Evolutionary conservation across 92 coral and sea anemone species (phyloP), one percentile per base, ranked within the genome.

Genomic region (Phenganax marumi): DNA sequence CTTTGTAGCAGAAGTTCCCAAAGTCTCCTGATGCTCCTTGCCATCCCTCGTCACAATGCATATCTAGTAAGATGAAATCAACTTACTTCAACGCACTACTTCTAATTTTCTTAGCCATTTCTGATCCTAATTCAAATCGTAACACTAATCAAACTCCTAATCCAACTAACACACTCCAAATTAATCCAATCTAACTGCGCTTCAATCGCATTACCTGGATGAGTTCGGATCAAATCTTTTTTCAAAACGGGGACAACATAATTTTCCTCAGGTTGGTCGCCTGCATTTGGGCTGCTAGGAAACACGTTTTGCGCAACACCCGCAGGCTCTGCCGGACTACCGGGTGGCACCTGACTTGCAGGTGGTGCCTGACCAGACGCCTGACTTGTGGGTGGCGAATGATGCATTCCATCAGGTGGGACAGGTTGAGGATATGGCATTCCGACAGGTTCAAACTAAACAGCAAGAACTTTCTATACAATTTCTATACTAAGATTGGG

Each of bases 41-140:
- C 98, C 98, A 95, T 62, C 98, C 98, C 65, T 85, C 88, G 8
- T 94, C 97, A 55, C 98, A 95, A 83, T 95, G 79, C 77, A 95
- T 91, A 75, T 95, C 98, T 95, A 64, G 18, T 64, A 54, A 47
- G 8, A 57, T 8, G 6, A 56, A 50, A 52, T 72, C 60, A 8
- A 3, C 7, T 56, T 21, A 56, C 22, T 56, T 7, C 63, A 0
- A 56, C 22, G n/a, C 63, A 56, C 6, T 1, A 21, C 7, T 56
- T 7, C n/a, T 14, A 56, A 14, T 56, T 1, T 21, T 56, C 63
- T 56, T 56, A 56, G 22, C 22, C 22, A 1, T 14, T 21, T 56
- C 22, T 56, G 3, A 56, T 56, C 63, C 63, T 56, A 14, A 56
- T 56, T 7, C 22, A 1, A 21, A 56, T 14, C 63, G 22, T 56